Evolutionary conservation across 2,113 vertebrate species (phyloP).

Genomic region (Serilophus lunatus): DNA sequence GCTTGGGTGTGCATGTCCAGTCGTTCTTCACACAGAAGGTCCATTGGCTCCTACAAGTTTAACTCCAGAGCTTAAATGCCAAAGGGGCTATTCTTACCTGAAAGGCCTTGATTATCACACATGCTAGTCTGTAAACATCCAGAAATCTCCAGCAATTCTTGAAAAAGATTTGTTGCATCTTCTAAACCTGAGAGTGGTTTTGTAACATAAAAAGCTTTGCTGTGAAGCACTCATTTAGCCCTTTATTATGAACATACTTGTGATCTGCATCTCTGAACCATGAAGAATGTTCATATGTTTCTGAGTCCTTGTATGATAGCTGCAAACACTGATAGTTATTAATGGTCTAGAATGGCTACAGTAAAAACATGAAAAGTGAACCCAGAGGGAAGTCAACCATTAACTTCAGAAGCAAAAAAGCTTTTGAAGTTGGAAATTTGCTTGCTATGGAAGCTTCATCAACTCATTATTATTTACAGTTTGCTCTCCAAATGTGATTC

Average conservation of each 20-base stretch:
- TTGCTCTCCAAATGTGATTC: background rate
- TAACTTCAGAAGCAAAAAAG: slow-evolving; percentile 51
- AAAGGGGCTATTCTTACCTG: background rate
- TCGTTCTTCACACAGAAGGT: background rate
- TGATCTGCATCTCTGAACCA: background rate
- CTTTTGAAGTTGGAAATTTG: slow-evolving; percentile 57
- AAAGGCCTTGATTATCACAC: background rate
- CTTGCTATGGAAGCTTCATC: slow-evolving; percentile 29
- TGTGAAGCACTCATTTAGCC: background rate
- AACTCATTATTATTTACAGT: background rate
- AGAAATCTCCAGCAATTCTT: background rate
- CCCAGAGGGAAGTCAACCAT: slow-evolving; percentile 51
- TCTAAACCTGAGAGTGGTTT: background rate
- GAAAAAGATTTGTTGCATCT: background rate
- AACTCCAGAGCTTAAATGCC: background rate
- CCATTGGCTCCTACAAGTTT: background rate
- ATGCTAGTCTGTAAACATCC: background rate
- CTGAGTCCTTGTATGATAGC: background rate
- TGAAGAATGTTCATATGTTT: slow-evolving; percentile 5
- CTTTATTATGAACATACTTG: background rate
- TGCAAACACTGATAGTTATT: slow-evolving; percentile 33
- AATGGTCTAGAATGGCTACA: slow-evolving; percentile 17
- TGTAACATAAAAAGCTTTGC: background rate
- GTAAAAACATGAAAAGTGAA: slow-evolving; percentile 62
- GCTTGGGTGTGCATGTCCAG: fast-evolving